Evolutionary conservation across 2,888 invertebrate genomes (phyloP), one percentile per base, ranked within the genome.

Genomic region (Drosophila melanosoma): DNA sequence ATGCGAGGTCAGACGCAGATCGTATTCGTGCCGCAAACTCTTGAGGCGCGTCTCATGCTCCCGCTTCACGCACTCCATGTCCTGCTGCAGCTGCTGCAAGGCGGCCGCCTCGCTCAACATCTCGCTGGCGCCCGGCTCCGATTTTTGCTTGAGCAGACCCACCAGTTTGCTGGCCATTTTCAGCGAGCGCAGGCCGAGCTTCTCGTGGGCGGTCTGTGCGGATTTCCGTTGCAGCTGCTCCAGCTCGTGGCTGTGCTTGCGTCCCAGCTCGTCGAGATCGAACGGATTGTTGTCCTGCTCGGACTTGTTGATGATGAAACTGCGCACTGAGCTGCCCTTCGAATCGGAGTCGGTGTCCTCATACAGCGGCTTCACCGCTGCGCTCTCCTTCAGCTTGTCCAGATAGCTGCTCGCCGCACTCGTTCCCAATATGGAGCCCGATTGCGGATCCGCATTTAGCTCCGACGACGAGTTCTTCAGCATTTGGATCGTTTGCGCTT

Each of bases 151-250:
- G n/a, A 91, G 79, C 53, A 91, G 79, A 26, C 86, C 89, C 17
- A 91, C 91, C 56, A 91, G 49, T 58, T 90, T 91, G 51, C 91
- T 89, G 42, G 91, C 91, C 71, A 91, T 90, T 61, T 91, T 91
- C 0, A 91, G 64, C 15, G 88, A 81, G 20, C 90, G 85, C 63
- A 86, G 17, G 1, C 81, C 68, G 0, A 71, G 93, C 92, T 76
- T 87, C 75, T 89, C 94, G 90, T 62, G 82, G 17, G 76, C 71
- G 1, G 65, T 65, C 35, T 92, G 90, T 0, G 69, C 62, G 35
- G 94, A 88, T 92, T 95, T 94, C 91, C 94, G 91, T 90, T 95
- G 93, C 91, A 95, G 83, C 93, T 95, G 92, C 89, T 94, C 69
- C 8, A 91, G 79, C 15, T 91, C 90, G 1, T 82, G 82, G 42